Evolutionary conservation across 2,888 invertebrate genomes (phyloP), one percentile per base, ranked within the genome.

Genomic region (Myopa tessellatipennis): DNA sequence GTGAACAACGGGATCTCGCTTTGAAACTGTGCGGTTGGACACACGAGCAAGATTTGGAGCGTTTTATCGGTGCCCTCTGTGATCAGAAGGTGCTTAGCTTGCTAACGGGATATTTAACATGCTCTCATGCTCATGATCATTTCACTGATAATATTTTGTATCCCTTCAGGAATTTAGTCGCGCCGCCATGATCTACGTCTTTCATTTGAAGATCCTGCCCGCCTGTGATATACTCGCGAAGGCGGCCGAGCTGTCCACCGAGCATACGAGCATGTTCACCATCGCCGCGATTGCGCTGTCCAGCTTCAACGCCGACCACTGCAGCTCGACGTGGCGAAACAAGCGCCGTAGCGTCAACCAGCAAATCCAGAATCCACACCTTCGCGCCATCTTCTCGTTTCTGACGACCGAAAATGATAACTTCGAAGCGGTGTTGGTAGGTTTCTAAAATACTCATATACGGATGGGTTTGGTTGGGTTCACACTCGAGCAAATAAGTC

Each of bases 1-100:
- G 94, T 72, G 88, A 87, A 75, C 87, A 88, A 70, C 92, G 97
- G 80, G 94, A 94, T 82, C 93, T 93, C 86, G 96, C 96, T 1
- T 90, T 98, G 80, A 93, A 94, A 87, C 90, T 98, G 80, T 98
- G 98, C 90, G 96, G 96, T 34, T 98, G 98, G 98, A 92, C 93
- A 80, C 94, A 94, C 88, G 95, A 96, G 82, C 93, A 93, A 87
- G 94, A 95, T 85, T 87, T 92, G 55, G 90, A 90, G 6, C 90
- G 91, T 77, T 92, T 93, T 80, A 87, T 93, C n/a, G 92, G 92
- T 73, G 91, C 93, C 83, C 90, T 96, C 61, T 94, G 95, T 87
- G 92, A 92, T 76, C 93, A 94, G 86, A 92, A 88, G 80, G 86
- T 86, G 7, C 65, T 10, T 36, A 52, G 50, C 18, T 26, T 26